Evolutionary conservation across 2,113 vertebrate species (phyloP).

Genomic region (Melanocharis versteri): DNA sequence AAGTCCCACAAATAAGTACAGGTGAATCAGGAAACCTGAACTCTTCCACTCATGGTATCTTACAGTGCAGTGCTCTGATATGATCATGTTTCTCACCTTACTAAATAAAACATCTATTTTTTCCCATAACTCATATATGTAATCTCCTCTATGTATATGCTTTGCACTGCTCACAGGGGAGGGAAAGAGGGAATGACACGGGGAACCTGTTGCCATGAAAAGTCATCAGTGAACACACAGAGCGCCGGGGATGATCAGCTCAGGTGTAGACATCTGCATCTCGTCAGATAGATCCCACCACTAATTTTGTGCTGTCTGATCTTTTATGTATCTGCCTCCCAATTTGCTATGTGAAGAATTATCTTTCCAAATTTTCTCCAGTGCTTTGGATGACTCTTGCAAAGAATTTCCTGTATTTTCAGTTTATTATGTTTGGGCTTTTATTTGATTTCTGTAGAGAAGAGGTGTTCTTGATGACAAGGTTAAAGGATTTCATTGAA

Average conservation of each 20-base stretch:
- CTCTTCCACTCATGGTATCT: neutral
- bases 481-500: neutral
- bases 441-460: neutral
- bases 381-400: neutral
- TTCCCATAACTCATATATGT: neutral
- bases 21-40: neutral
- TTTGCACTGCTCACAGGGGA: neutral
- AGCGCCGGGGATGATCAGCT: neutral
- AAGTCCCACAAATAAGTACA: neutral
- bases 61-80: neutral
- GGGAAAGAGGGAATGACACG: neutral
- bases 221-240: neutral
- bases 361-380: neutral
- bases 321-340: neutral
- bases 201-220: neutral
- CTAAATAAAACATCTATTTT: neutral
- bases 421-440: neutral
- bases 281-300: neutral
- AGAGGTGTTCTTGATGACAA: neutral
- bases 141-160: rapidly evolving
- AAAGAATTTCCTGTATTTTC: neutral
- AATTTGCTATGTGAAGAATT: neutral
- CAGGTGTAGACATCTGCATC: neutral
- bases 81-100: neutral
- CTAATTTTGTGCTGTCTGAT: neutral